Evolutionary conservation across 1,140 invertebrate species (phyloP).

Genomic region (Lasioglossum albipes): DNA sequence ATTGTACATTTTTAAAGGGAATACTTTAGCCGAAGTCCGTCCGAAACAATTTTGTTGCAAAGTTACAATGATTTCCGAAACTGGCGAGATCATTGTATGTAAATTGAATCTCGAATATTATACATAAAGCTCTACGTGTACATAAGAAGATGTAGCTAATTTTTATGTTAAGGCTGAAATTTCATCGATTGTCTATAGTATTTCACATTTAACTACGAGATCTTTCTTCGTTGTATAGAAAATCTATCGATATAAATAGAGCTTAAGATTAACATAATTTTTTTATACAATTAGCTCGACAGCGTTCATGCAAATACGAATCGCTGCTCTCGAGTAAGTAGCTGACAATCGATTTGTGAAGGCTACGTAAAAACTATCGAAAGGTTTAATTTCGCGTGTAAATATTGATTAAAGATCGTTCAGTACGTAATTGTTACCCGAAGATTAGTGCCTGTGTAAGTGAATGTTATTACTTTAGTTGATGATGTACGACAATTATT

Average conservation of each 20-base stretch:
- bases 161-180: slow-evolving; percentile 41
- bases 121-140: slow-evolving; percentile 34
- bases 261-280: slow-evolving; percentile 42
- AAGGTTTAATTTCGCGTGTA: slow-evolving; percentile 54
- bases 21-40: slow-evolving; percentile 76
- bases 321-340: slow-evolving; percentile 25
- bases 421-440: slow-evolving; percentile 43
- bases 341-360: slow-evolving; percentile 58
- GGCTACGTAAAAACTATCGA: slow-evolving; percentile 47
- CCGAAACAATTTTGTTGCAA: slow-evolving; percentile 74
- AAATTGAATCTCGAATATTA: slow-evolving; percentile 57
- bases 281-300: slow-evolving; percentile 29
- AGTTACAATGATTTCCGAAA: slow-evolving; percentile 38
- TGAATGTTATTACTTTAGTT: slow-evolving; percentile 50
- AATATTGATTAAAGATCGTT: slow-evolving; percentile 49
- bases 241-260: slow-evolving; percentile 24
- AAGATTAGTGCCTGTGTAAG: slow-evolving; percentile 54
- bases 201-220: slow-evolving; percentile 17
- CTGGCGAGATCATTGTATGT: slow-evolving; percentile 38
- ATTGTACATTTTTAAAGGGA: slow-evolving; percentile 58
- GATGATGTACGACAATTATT: slow-evolving; percentile 42
- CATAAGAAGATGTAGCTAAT: slow-evolving; percentile 51
- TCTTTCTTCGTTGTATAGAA: slow-evolving; percentile 30
- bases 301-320: slow-evolving; percentile 37
- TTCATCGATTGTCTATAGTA: slow-evolving; percentile 51